Evolutionary conservation across 2,888 invertebrate species (phyloP).

Genomic region (Rhimphoctona megacephalus): DNA sequence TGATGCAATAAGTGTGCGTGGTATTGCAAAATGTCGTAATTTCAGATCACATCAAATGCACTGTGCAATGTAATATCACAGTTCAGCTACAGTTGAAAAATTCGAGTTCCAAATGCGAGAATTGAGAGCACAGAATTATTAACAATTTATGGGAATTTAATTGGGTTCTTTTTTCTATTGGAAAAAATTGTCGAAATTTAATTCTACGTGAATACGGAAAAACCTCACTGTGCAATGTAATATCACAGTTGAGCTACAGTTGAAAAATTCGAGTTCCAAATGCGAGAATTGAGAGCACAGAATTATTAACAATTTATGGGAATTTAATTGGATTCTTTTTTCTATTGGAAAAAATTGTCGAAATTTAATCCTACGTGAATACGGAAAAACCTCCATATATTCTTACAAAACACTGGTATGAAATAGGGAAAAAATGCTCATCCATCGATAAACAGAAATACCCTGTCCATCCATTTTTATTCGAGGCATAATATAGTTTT

Average conservation of each 20-base stretch:
- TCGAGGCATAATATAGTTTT: not conserved
- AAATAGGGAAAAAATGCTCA: not conserved
- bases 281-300: not conserved
- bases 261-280: not conserved
- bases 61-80: not conserved
- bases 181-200: not conserved
- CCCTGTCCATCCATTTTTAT: too few relatives aligned
- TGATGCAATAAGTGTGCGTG: slow-evolving; percentile 50
- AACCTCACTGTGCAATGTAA: not conserved
- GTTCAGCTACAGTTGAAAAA: not conserved
- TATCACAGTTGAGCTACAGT: not conserved
- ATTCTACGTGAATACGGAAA: not conserved
- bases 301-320: not conserved
- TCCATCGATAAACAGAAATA: too few relatives aligned
- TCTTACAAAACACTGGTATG: not conserved
- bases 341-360: not conserved
- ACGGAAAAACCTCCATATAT: not conserved
- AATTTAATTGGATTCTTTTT: not conserved
- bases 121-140: slow-evolving; percentile 4
- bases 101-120: not conserved
- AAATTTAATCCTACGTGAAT: not conserved
- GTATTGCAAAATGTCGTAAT: slow-evolving; percentile 25
- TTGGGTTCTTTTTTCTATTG: not conserved
- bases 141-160: not conserved
- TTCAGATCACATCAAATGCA: slow-evolving; percentile 19